Base-by-base conservation (phyloP, 1,140 invertebrate genomes). In the Scaptomyza hsui region DNA sequence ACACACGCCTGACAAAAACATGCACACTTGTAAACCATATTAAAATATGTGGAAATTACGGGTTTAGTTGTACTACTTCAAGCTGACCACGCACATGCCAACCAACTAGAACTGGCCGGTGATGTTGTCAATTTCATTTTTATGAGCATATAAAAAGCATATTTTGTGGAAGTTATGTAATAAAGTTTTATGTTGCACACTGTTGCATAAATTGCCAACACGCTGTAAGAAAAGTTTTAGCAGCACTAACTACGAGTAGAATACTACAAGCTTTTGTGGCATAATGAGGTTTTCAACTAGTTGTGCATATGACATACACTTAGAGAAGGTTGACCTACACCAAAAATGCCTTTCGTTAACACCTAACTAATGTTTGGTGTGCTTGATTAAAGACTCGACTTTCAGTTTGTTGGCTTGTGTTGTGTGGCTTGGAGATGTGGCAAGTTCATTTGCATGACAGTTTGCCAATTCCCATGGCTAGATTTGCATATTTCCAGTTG, bases 161-260 rank as follows among this genome's bases (percentile, higher is more conserved):
- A 75, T 73, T 72, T 64, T 57, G 49, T 81, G 65, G 52, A 85
- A 76, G 72, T 85, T 85, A 64, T 68, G 77, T 71, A 86, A 86
- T 85, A 85, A 85, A 85, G 47, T 88, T 86, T 85, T 88, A 88
- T 85, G 73, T 62, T 71, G 64, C 65, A 64, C 76, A 85, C 82
- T 85, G 77, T 81, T 85, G 81, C 82, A 86, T 85, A 85, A 80
- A 77, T 86, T 80, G 81, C 63, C 81, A 73, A 49, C 80, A 81
- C 63, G 78, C 37, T 53, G 64, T 9, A 37, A 39, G 57, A 73
- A 29, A 29, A 78, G 51, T 74, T 74, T 78, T 18, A 55, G 42
- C 47, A 47, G 48, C 19, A 61, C 78, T 69, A 73, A 80, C 68
- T 82, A 78, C 48, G 56, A 75, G 52, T 57, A 60, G 63, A n/a